phyloP scores from a whole-genome alignment of 2,797 vertebrate species.

The Microhierax caerulescens region DNA sequence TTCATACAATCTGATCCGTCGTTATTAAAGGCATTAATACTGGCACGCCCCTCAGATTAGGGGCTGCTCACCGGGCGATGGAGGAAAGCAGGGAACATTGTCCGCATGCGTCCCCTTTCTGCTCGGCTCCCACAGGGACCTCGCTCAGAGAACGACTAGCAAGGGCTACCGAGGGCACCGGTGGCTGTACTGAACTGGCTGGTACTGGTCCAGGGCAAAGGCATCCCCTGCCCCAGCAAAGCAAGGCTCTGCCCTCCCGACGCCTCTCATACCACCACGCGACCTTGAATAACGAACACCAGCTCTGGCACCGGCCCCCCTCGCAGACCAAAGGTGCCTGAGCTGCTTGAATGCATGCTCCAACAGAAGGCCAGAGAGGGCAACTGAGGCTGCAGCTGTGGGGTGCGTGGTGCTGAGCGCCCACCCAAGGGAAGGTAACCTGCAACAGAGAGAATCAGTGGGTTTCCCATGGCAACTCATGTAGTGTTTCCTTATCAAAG shows the following conservation, averaged over 20 bases:
- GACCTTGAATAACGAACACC: not conserved
- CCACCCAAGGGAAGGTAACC: not conserved
- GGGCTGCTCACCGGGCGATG: slow-evolving; percentile 61
- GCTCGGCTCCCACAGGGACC: not conserved
- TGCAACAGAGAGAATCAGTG: not conserved
- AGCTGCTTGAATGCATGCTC: not conserved
- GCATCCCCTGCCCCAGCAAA: not conserved
- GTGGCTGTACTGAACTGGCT: not conserved
- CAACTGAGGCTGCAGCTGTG: not conserved
- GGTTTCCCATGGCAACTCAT: not conserved
- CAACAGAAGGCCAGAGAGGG: not conserved
- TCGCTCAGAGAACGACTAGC: rapidly evolving
- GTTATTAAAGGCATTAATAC: slow-evolving; percentile 75
- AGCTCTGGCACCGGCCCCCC: not conserved
- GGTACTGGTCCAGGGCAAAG: not conserved
- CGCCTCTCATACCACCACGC: not conserved
- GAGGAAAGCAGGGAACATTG: slow-evolving; percentile 44
- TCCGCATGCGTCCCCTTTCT: not conserved
- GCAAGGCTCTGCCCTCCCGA: not conserved
- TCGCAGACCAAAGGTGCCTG: not conserved
- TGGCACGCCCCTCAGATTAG: slow-evolving; percentile 74
- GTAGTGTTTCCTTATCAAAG: not conserved
- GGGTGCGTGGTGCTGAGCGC: not conserved
- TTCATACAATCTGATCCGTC: slow-evolving; percentile 67
- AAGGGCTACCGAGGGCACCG: not conserved